phyloP scores from a whole-genome alignment of 35 echinoderm and acorn worm genomes.

The Apostichopus parvimensis region DNA sequence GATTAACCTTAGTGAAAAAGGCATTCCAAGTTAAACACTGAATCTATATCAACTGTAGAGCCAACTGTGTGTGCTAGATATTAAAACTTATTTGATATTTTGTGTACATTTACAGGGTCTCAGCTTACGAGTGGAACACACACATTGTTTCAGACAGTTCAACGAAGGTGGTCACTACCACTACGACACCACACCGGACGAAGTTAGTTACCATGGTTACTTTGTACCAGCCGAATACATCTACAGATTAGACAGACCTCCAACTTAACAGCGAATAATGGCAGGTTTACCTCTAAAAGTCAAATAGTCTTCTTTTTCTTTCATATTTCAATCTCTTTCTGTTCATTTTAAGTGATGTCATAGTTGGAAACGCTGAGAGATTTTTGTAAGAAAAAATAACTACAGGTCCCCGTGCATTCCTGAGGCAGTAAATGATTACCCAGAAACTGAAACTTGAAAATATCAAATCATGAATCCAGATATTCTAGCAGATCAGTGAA shows the following conservation, averaged over 20 bases:
- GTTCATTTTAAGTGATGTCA: background rate
- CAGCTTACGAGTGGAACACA: conserved; percentile 83
- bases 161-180: conserved; percentile 94
- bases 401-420: no score
- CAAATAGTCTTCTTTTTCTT: background rate
- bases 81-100: background rate
- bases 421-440: no score
- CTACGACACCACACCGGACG: conserved; percentile 87
- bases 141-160: conserved; percentile 90
- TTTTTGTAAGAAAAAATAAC: background rate
- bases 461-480: no score
- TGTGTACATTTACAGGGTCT: conserved; percentile 65
- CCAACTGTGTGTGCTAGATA: no score
- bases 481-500: no score
- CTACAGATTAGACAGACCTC: conserved; percentile 86
- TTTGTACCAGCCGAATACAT: conserved; percentile 84
- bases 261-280: background rate
- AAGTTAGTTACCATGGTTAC: conserved; percentile 83
- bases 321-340: background rate
- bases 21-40: no score
- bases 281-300: background rate
- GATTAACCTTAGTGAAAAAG: no score
- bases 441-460: no score
- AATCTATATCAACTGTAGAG: no score
- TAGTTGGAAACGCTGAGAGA: background rate